phyloP scores from a whole-genome alignment of 2,797 vertebrate species.

The Hypotaenidia okinawae region DNA sequence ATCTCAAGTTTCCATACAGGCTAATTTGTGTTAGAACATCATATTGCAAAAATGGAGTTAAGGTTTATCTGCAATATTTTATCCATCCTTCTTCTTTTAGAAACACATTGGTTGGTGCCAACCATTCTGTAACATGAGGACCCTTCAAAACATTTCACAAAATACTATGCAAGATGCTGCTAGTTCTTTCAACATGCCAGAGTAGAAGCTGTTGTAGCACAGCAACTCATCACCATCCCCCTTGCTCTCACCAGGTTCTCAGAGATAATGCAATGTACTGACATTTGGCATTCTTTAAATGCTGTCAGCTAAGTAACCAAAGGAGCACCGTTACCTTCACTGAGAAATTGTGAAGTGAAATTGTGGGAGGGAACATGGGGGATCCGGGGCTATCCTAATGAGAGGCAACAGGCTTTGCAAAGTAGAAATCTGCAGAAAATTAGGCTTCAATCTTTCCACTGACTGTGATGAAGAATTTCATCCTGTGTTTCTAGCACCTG shows the following conservation, averaged over 20 bases:
- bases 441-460: background rate
- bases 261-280: background rate
- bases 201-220: background rate
- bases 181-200: background rate
- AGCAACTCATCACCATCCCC: background rate
- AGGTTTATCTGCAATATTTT: background rate
- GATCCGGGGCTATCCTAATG: background rate
- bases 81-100: background rate
- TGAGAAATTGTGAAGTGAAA: background rate
- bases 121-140: background rate
- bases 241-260: background rate
- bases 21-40: background rate
- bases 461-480: background rate
- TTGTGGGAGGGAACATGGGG: background rate
- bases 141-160: background rate
- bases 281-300: background rate
- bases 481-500: background rate
- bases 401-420: background rate
- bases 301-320: background rate
- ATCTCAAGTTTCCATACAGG: background rate
- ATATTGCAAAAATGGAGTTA: background rate
- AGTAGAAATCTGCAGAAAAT: background rate
- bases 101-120: background rate
- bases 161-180: background rate
- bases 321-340: background rate